Evolutionary conservation across 2,888 invertebrate genomes (phyloP), one percentile per base, ranked within the genome.

Genomic region (Syrista parreyssii): DNA sequence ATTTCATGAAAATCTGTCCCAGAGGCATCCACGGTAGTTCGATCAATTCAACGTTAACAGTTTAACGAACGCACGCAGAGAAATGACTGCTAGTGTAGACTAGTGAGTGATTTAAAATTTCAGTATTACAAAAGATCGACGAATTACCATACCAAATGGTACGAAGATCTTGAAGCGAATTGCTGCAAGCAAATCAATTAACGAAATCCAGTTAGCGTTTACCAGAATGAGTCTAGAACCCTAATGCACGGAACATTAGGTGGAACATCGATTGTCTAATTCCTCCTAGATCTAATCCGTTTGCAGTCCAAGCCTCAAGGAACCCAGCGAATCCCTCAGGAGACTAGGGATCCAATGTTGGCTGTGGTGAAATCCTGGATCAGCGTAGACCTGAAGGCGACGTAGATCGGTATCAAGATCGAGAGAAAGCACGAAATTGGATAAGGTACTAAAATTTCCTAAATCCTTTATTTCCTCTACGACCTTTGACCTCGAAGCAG

Each of bases 201-300:
- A 86, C 85, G 82, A 83, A 85, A 86, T 85, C 85, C 82, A 83
- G 82, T 86, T 86, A 84, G 82, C 85, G 82, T 79, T 86, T 82
- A 80, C 74, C 79, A 75, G 75, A 77, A 71, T 74, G 78, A 69
- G 73, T 76, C 36, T 30, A 33, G 77, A 68, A 72, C 73, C 76
- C 78, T 77, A 79, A 68, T 36, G 75, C 80, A 73, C 68, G 69
- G 74, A 68, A 75, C 75, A 55, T 75, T 72, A 73, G 40, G 68
- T 33, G 71, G n/a, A 78, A 69, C 73, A n/a, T 78, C 76, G 75
- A 79, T 75, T 76, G 79, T 81, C 79, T 82, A 84, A 86, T 84
- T 85, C 79, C 80, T 78, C 80, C 80, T 77, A 80, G 78, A 83
- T 81, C 81, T 84, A 83, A 86, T 86, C 82, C 40, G 40, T 69